These are phyloP conservation scores for Epistrophe grossulariae DNA, from an alignment of 2,888 invertebrate species.

Conservation along the genomic window DNA sequence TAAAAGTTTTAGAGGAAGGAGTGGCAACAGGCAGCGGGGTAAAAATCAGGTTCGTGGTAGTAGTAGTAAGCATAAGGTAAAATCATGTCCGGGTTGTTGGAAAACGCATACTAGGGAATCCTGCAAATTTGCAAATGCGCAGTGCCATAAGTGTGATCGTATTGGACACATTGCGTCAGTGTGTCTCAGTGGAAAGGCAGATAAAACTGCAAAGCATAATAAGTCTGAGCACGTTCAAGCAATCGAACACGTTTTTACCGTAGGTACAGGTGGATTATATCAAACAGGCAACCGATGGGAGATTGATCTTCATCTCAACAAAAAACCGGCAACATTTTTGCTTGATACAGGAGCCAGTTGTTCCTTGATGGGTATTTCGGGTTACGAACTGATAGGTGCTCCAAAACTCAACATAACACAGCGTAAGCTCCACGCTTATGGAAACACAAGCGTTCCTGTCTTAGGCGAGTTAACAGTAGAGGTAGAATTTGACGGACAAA, in stretches of 20 bases:
- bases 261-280: not conserved
- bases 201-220: too few species aligned
- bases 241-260: too few species aligned
- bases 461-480: not conserved
- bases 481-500: not conserved
- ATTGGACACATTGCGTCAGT: too few species aligned
- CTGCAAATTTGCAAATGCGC: too few species aligned
- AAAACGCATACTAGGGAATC: too few species aligned
- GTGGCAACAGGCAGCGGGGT: too few species aligned
- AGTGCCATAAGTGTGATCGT: too few species aligned
- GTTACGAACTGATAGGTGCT: conserved; percentile 1
- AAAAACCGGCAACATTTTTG: not conserved
- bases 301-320: conserved; percentile 8
- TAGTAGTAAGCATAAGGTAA: too few species aligned
- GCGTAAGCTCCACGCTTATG: conserved; percentile 19
- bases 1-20: not conserved
- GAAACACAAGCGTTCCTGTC: conserved; percentile 4
- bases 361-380: conserved; percentile 9
- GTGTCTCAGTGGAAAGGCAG: too few species aligned
- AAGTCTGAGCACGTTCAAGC: too few species aligned
- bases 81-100: too few species aligned
- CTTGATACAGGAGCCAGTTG: conserved; percentile 32
- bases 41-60: too few species aligned
- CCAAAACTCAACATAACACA: not conserved
- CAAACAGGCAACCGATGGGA: conserved; percentile 10